phyloP scores from a whole-genome alignment of 2,113 vertebrate genomes.

The Corydoras sp. region DNA sequence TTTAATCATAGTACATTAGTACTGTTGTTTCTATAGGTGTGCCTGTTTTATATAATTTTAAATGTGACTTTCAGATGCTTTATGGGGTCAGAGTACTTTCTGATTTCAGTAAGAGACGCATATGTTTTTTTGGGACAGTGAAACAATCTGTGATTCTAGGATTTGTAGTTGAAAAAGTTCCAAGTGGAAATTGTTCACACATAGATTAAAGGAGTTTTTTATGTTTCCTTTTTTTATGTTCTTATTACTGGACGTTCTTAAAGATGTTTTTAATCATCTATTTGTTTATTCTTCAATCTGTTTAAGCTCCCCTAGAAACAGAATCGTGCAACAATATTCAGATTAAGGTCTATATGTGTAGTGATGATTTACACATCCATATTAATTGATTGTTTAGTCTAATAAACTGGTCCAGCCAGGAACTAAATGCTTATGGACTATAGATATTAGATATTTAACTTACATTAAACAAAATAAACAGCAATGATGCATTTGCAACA shows the following conservation, averaged over 20 bases:
- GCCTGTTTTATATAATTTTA: not conserved
- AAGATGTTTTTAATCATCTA: no score
- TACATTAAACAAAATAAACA: no score
- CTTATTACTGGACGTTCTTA: not conserved
- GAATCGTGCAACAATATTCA: constrained; percentile 18
- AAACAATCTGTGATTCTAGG: not conserved
- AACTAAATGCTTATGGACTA: no score
- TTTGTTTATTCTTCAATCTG: constrained; percentile 13
- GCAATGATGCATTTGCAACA: no score
- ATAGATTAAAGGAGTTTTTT: not conserved
- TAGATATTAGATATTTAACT: no score
- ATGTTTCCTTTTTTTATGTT: not conserved
- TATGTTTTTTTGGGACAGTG: constrained; percentile 9
- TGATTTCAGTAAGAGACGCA: constrained; percentile 4
- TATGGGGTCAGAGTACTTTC: not conserved
- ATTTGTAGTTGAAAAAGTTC: not conserved
- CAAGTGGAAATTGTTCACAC: not conserved
- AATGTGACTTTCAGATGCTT: not conserved
- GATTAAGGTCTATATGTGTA: constrained; percentile 22
- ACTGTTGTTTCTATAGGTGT: not conserved
- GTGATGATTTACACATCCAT: no score
- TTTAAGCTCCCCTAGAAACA: constrained; percentile 12
- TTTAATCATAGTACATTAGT: not conserved
- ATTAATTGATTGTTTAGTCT: no score
- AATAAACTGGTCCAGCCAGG: no score